Evolutionary conservation across 2,113 vertebrate genomes (phyloP).

Genomic region (Synodontis membranacea): DNA sequence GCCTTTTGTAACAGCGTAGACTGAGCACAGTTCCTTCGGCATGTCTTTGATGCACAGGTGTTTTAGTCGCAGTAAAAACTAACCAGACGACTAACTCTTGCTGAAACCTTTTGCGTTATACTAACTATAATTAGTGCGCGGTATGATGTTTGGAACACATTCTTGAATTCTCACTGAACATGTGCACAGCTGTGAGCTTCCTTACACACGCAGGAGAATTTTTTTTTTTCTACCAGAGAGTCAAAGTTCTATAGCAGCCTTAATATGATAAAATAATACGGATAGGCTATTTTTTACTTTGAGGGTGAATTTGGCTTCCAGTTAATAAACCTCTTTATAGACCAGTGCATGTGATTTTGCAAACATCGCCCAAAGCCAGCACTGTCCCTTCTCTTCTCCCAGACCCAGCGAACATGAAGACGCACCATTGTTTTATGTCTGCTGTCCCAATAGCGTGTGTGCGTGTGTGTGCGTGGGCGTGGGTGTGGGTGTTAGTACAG

Average conservation of each 20-base stretch:
- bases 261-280: no score
- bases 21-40: neutral
- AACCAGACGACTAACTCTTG: no score
- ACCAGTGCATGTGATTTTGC: conserved; percentile 57
- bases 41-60: neutral
- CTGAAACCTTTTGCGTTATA: no score
- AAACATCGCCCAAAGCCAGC: conserved; percentile 40
- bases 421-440: conserved; percentile 45
- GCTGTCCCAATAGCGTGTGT: conserved; percentile 23
- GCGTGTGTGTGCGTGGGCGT: neutral
- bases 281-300: neutral
- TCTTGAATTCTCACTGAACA: neutral
- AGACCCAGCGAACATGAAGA: conserved; percentile 51
- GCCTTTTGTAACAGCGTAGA: no score
- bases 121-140: neutral
- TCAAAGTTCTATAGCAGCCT: neutral
- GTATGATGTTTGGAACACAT: neutral
- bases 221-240: neutral
- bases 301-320: neutral
- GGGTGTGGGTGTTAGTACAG: neutral
- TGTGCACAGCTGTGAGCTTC: neutral
- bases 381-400: conserved; percentile 36
- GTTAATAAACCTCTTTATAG: conserved; percentile 47
- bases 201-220: neutral
- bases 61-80: no score